Percentiles rank a stretch among this genome's conserved stretches.
Evolutionary conservation across 1,140 invertebrate genomes (phyloP).

Genomic region (Dreissena rostriformis): DNA sequence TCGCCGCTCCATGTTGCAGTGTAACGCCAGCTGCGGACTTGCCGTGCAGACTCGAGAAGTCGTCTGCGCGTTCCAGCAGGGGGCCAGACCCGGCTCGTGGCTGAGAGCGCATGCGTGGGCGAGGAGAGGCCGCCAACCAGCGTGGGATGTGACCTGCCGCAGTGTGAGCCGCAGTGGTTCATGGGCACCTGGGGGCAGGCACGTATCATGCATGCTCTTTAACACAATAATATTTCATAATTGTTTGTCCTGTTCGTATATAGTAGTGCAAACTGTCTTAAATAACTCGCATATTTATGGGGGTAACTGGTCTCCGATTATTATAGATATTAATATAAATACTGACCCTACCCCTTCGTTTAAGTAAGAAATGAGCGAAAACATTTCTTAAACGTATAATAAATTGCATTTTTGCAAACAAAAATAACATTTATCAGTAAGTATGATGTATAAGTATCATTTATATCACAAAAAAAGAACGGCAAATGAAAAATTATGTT

Average conservation of each 20-base stretch:
- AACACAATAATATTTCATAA: background rate
- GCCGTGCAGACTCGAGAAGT: conserved; percentile 84
- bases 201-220: background rate
- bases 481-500: no score
- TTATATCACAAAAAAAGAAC: no score
- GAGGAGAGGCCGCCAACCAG: conserved; percentile 48
- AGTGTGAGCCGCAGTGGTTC: conserved; percentile 53
- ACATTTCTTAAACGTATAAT: no score
- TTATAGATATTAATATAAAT: no score
- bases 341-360: no score
- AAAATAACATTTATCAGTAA: no score
- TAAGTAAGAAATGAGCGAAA: no score
- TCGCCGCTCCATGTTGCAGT: conserved; percentile 82
- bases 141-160: conserved; percentile 45
- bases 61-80: conserved; percentile 36
- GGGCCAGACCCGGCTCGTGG: conserved; percentile 29
- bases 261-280: background rate
- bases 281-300: no score
- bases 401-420: no score
- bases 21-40: conserved; percentile 93
- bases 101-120: conserved; percentile 35
- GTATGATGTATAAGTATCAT: no score
- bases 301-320: no score
- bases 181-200: conserved; percentile 56
- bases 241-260: background rate